Base-by-base conservation (phyloP, 2,113 vertebrate species). In the Bubalus kerabau region DNA sequence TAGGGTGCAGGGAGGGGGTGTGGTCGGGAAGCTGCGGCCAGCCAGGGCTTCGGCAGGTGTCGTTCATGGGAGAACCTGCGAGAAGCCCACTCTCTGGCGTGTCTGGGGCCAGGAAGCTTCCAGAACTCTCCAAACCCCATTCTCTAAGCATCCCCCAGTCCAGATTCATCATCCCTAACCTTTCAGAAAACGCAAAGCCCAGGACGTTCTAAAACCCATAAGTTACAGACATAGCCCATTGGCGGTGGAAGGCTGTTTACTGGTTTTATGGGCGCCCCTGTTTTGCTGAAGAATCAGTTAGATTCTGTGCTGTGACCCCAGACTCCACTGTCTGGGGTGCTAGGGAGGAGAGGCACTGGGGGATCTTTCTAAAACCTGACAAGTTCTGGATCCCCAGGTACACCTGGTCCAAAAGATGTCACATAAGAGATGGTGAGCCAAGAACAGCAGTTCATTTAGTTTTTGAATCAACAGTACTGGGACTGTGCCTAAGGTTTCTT, bases 231-330 rank as follows among this genome's bases (percentile, higher is more conserved):
- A 6, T 0, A 24, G 5, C 26, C 50, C 24, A 11, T 7, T 19
- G 40, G 9, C 40, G 15, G 40, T 11, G 12, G 1, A 3, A 64
- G 32, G 60, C 46, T 71, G 3, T 14, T 15, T 1, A 7, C 7
- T 6, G 17, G 24, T 40, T 57, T 19, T 12, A 13, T n/a, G 9
- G 28, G 46, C 1, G 0, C 2, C 12, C 11, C 0, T 9, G 6
- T 64, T 48, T 43, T 4, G 4, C 46, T 32, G 7, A 2, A 14
- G 23, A 36, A 14, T 40, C 5, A 81, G 40, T 40, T 40, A 40
- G 59, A 8, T 43, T 40, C 6, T 28, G 36, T 50, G 64, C 19
- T 16, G 11, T 2, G 6, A 28, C 48, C 52, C 43, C 2, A 1
- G 30, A 8, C 52, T 30, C 36, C 46, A 8, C 36, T 7, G 15